Conservation (phyloP, 2,888 invertebrate species). For the Malachius bipustulatus region DNA sequence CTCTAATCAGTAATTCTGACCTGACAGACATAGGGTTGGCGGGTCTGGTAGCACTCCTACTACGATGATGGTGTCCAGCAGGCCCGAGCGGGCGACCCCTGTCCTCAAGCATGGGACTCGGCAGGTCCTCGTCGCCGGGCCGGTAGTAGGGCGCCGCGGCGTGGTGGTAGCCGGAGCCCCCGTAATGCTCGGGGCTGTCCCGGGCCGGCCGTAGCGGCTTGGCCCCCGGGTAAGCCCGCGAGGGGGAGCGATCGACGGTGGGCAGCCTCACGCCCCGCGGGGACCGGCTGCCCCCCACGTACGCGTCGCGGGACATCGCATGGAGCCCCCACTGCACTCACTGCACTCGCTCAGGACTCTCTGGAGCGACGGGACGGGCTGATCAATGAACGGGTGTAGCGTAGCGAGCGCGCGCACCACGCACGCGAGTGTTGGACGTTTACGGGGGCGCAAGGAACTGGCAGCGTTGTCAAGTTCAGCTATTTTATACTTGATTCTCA, state of each 20-base stretch:
- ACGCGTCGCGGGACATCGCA: constrained; percentile 52
- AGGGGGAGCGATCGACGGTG: constrained; percentile 82
- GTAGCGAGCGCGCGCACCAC: constrained; percentile 31
- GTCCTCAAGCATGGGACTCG: constrained; percentile 76
- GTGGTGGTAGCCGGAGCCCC: constrained; percentile 36
- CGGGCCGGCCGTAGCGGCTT: constrained; percentile 39
- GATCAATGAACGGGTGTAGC: constrained; percentile 41
- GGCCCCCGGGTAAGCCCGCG: constrained; percentile 62
- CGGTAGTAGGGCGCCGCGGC: constrained; percentile 61
- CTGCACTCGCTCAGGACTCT: constrained; percentile 1
- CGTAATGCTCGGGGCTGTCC: constrained; percentile 45
- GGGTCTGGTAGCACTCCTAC: constrained; percentile 62
- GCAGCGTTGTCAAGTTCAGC: no score
- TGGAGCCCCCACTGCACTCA: constrained; percentile 20
- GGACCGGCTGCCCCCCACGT: constrained; percentile 51
- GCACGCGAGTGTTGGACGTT: no score
- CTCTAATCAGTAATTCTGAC: no score
- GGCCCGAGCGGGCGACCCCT: constrained; percentile 46
- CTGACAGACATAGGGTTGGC: constrained; percentile 45
- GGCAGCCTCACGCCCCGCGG: constrained; percentile 64
- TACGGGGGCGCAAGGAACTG: no score
- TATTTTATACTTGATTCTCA: no score
- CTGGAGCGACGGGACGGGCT: constrained; percentile 20
- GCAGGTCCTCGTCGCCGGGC: constrained; percentile 75
- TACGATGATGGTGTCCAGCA: constrained; percentile 54